A percentile compares a stretch with the other conserved stretches of the same genome.
phyloP scores from a whole-genome alignment of 2,797 vertebrate genomes.

The Triplophysa yarkandensis region DNA sequence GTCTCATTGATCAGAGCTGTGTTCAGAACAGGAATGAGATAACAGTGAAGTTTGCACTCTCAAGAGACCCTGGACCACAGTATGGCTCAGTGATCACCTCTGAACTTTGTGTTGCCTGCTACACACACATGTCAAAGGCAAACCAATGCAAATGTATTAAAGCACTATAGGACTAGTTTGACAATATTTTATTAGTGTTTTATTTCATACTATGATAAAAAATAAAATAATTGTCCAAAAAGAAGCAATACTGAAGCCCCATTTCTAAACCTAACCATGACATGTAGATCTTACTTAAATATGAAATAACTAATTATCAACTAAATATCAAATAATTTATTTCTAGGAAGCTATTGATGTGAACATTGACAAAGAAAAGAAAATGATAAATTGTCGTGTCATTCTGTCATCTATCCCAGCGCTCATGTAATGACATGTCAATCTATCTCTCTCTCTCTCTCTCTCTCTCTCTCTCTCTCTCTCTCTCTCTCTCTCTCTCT shows the following conservation, averaged over 20 bases:
- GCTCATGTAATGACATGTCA: slow-evolving; percentile 30
- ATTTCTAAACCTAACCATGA: too few species aligned
- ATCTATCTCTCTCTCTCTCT: slow-evolving; percentile 11
- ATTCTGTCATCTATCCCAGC: not conserved
- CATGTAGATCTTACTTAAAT: too few species aligned
- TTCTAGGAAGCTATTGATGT: not conserved
- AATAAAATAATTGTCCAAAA: too few species aligned
- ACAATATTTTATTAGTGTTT: too few species aligned
- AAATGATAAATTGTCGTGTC: slow-evolving; percentile 5
- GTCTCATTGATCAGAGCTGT: slow-evolving; percentile 7
- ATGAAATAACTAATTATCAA: not conserved
- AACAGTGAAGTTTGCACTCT: slow-evolving; percentile 9
- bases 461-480: slow-evolving; percentile 2
- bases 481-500: slow-evolving; percentile 21
- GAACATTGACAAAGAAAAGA: not conserved
- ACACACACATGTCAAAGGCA: not conserved
- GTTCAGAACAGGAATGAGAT: slow-evolving; percentile 28
- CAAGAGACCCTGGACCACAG: slow-evolving; percentile 29
- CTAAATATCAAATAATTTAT: too few species aligned
- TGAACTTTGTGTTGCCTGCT: not conserved
- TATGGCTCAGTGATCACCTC: slow-evolving; percentile 34
- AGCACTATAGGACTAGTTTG: too few species aligned
- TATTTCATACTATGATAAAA: too few species aligned
- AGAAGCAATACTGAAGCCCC: too few species aligned
- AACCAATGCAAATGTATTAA: too few species aligned